Conservation (phyloP, 2,797 vertebrate species). For the Pelobates cultripes region DNA sequence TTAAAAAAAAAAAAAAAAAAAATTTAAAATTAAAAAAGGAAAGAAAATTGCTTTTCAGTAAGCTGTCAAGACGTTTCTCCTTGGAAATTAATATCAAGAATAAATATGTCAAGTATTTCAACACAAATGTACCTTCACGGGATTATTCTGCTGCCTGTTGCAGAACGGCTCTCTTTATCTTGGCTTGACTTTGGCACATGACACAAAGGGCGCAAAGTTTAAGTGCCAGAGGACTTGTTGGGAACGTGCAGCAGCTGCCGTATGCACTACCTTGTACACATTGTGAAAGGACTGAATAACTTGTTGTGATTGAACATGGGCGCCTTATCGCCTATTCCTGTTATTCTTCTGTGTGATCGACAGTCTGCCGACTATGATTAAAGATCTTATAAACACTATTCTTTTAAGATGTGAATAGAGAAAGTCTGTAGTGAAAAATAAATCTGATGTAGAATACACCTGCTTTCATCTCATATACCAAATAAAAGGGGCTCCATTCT, state of each 20-base stretch:
- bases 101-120: constrained; percentile 46
- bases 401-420: too few species aligned
- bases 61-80: constrained; percentile 1
- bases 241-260: constrained; percentile 66
- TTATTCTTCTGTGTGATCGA: too few species aligned
- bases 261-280: constrained; percentile 14
- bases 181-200: constrained; percentile 57
- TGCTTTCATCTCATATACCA: too few species aligned
- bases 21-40: not conserved
- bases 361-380: too few species aligned
- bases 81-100: constrained; percentile 31
- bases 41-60: constrained; percentile 5
- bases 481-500: too few species aligned
- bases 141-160: constrained; percentile 58
- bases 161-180: constrained; percentile 56
- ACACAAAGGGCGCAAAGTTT: constrained; percentile 62
- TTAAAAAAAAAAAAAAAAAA: too few species aligned
- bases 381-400: too few species aligned
- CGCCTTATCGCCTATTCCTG: too few species aligned
- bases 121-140: constrained; percentile 54
- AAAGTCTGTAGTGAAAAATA: too few species aligned
- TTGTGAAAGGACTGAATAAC: too few species aligned
- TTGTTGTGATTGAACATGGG: too few species aligned
- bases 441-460: too few species aligned
- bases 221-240: constrained; percentile 62